Percentiles rank a stretch among this genome's conserved stretches.
Conservation (phyloP, 2,888 invertebrate genomes). For the Scaptomyza reducta region DNA sequence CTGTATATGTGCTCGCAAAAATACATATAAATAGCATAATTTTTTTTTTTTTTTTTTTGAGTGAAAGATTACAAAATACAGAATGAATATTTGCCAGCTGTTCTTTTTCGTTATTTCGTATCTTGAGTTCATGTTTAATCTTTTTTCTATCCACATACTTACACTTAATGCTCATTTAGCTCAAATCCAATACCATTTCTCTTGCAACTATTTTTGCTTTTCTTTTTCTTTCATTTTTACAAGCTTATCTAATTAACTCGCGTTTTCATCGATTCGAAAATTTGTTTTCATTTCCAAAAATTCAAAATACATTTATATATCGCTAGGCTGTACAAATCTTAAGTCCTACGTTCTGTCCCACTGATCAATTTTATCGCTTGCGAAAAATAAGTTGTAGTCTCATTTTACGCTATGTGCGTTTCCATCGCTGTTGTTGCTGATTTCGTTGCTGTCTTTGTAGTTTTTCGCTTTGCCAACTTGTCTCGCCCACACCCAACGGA, state of each 20-base stretch:
- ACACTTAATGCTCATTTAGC: slow-evolving; percentile 61
- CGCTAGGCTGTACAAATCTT: slow-evolving; percentile 76
- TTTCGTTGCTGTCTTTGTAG: slow-evolving; percentile 48
- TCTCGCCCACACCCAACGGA: slow-evolving; percentile 72
- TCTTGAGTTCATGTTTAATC: not conserved
- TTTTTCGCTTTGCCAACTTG: slow-evolving; percentile 64
- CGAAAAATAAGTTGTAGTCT: slow-evolving; percentile 35
- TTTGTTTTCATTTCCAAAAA: slow-evolving; percentile 5
- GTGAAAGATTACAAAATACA: slow-evolving; percentile 42
- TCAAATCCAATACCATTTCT: slow-evolving; percentile 61
- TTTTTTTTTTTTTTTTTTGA: slow-evolving; percentile 3
- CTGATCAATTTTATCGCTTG: slow-evolving; percentile 46
- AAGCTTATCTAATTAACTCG: slow-evolving; percentile 54
- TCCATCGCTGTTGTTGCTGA: slow-evolving; percentile 41
- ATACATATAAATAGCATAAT: slow-evolving; percentile 58
- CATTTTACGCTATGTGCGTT: slow-evolving; percentile 67
- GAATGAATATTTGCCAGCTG: slow-evolving; percentile 20
- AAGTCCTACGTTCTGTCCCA: slow-evolving; percentile 46
- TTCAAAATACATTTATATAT: slow-evolving; percentile 53
- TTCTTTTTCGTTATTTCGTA: slow-evolving; percentile 19
- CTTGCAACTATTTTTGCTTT: slow-evolving; percentile 29
- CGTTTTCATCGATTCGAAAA: not conserved
- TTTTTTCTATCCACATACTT: slow-evolving; percentile 36
- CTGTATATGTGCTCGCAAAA: slow-evolving; percentile 79
- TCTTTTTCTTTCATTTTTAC: slow-evolving; percentile 55